A percentile compares a stretch with the other conserved stretches of the same genome.
phyloP scores from a whole-genome alignment of 1,140 invertebrate genomes.

The Neocloeon triangulifer region DNA sequence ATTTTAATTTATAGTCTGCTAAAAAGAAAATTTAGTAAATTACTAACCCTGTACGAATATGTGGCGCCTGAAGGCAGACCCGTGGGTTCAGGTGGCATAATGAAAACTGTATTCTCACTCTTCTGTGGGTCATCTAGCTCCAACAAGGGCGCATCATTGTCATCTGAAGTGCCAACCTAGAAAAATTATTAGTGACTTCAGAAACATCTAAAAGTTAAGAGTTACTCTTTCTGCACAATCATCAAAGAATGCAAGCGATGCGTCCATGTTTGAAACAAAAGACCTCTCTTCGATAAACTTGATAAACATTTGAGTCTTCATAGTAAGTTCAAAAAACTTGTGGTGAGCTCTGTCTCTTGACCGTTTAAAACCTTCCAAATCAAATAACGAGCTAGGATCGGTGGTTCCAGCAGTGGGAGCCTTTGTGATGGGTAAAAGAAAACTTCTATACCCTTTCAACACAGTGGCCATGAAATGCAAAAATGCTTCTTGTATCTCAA shows the following conservation, averaged over 20 bases:
- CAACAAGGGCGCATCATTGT: slow-evolving; percentile 34
- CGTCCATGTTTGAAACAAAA: slow-evolving; percentile 92
- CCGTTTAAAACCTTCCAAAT: slow-evolving; percentile 50
- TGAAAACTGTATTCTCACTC: slow-evolving; percentile 84
- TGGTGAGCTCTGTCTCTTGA: slow-evolving; percentile 60
- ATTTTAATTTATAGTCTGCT: slow-evolving; percentile 1
- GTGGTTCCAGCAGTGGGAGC: slow-evolving; percentile 83
- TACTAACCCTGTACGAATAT: slow-evolving; percentile 17
- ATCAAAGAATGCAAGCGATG: slow-evolving; percentile 87
- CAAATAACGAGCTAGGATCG: slow-evolving; percentile 85
- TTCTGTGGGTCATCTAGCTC: slow-evolving; percentile 49
- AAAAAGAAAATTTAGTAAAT: slow-evolving; percentile 4
- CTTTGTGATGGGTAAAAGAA: slow-evolving; percentile 80
- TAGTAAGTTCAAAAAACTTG: slow-evolving; percentile 73
- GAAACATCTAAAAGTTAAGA: not conserved
- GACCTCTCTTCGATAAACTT: slow-evolving; percentile 97
- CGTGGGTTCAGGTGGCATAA: slow-evolving; percentile 74
- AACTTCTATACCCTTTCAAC: slow-evolving; percentile 75
- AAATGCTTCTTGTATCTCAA: slow-evolving; percentile 94
- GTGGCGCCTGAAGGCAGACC: slow-evolving; percentile 11
- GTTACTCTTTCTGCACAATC: slow-evolving; percentile 70
- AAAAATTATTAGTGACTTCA: slow-evolving; percentile 8
- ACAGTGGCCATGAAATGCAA: slow-evolving; percentile 87
- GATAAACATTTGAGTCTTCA: slow-evolving; percentile 93
- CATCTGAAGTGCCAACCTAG: slow-evolving; percentile 14